These are phyloP conservation scores for Myoxocephalus aenaeus DNA, from an alignment of 2,797 vertebrate species.

Conservation along the genomic window DNA sequence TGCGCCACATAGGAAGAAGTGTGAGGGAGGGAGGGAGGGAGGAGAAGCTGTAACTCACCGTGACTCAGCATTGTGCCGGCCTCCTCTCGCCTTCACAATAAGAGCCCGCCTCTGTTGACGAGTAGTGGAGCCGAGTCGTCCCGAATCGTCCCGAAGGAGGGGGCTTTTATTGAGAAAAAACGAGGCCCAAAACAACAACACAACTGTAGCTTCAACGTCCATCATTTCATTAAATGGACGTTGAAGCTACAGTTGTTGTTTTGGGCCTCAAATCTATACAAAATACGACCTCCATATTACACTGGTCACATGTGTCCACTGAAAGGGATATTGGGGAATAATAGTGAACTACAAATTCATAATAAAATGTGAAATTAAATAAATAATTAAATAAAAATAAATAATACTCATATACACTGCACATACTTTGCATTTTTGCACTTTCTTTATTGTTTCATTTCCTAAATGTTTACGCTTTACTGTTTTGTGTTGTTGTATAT, in stretches of 20 bases:
- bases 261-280: no score
- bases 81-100: slow-evolving; percentile 85
- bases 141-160: no score
- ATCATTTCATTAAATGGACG: slow-evolving; percentile 33
- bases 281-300: background rate
- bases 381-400: no score
- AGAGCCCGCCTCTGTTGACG: slow-evolving; percentile 69
- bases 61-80: slow-evolving; percentile 91
- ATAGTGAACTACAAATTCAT: background rate
- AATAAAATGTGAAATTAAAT: no score
- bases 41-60: slow-evolving; percentile 87
- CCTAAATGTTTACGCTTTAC: no score
- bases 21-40: slow-evolving; percentile 44
- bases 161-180: slow-evolving; percentile 77
- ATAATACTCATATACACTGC: no score
- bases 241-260: no score
- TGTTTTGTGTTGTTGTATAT: no score
- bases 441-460: no score
- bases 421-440: no score
- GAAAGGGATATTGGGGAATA: rapidly evolving
- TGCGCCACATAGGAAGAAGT: slow-evolving; percentile 70
- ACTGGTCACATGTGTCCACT: background rate
- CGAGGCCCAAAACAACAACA: slow-evolving; percentile 40
- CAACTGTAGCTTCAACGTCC: slow-evolving; percentile 38
- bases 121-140: background rate